Conservation (phyloP, 2,113 vertebrate genomes). For the Fulmarus glacialis region DNA sequence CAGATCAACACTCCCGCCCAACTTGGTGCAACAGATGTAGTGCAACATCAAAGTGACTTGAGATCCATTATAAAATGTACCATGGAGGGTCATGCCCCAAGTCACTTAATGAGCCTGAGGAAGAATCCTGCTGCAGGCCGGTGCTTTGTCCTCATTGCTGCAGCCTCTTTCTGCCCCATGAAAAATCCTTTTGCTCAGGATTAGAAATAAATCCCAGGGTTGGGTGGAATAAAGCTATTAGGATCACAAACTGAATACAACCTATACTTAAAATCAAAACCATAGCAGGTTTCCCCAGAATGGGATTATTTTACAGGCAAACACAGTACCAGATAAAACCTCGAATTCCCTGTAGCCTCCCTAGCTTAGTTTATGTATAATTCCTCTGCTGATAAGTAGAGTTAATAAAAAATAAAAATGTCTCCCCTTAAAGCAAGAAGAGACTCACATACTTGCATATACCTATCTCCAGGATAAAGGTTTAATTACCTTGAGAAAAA, state of each 20-base stretch:
- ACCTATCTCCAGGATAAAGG: constrained; percentile 13
- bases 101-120: constrained; percentile 26
- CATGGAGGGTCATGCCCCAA: background rate
- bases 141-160: constrained; percentile 7
- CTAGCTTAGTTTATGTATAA: constrained; percentile 18
- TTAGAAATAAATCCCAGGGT: background rate
- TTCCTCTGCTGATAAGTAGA: constrained; percentile 8
- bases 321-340: background rate
- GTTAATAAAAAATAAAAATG: constrained; percentile 47
- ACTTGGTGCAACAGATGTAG: too few species aligned
- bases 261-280: constrained; percentile 47
- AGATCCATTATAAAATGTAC: constrained; percentile 36
- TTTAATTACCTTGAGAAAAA: constrained; percentile 51
- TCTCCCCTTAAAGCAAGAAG: background rate
- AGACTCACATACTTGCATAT: background rate
- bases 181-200: constrained; percentile 28
- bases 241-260: constrained; percentile 9
- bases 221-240: constrained; percentile 13
- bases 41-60: background rate
- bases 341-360: background rate
- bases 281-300: constrained; percentile 2
- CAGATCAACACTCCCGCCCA: too few species aligned
- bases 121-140: background rate
- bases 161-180: background rate
- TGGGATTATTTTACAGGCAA: constrained; percentile 31